Evolutionary conservation across 2,113 vertebrate species (phyloP).

Genomic region (Xenus cinereus): DNA sequence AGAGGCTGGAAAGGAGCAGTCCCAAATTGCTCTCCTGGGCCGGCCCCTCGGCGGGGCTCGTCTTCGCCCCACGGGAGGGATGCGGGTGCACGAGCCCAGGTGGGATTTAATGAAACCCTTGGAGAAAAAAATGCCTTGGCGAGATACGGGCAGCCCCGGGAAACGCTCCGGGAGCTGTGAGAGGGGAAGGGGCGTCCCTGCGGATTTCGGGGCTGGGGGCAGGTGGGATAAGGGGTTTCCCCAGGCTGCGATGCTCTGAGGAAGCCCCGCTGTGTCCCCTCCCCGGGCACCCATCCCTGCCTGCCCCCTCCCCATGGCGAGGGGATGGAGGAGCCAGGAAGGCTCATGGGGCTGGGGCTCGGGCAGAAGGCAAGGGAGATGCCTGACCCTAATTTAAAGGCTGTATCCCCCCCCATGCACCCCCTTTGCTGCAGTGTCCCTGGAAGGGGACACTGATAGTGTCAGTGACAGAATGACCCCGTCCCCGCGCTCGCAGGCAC

Average conservation of each 20-base stretch:
- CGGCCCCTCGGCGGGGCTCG: rapidly evolving
- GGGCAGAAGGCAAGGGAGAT: rapidly evolving
- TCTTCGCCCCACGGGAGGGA: neutral
- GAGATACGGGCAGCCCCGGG: neutral
- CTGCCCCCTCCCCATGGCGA: rapidly evolving
- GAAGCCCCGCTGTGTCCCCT: neutral
- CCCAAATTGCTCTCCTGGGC: neutral
- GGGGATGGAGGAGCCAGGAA: neutral
- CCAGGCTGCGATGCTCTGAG: neutral
- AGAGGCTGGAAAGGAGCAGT: neutral
- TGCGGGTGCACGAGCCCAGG: rapidly evolving
- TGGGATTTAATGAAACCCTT: neutral
- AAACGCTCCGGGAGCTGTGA: neutral
- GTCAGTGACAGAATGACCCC: rapidly evolving
- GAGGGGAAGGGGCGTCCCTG: neutral
- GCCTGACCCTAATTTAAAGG: too few species aligned
- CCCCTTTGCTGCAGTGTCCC: neutral
- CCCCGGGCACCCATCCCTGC: neutral
- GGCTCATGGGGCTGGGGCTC: rapidly evolving
- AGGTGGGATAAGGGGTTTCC: neutral
- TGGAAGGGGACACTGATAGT: too few species aligned
- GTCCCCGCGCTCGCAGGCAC: rapidly evolving
- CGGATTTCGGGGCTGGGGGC: rapidly evolving
- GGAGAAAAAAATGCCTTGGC: neutral
- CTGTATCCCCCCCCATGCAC: rapidly evolving